Base-by-base conservation (phyloP, 2,888 invertebrate genomes). In the Scelioninae gen. 1 region DNA sequence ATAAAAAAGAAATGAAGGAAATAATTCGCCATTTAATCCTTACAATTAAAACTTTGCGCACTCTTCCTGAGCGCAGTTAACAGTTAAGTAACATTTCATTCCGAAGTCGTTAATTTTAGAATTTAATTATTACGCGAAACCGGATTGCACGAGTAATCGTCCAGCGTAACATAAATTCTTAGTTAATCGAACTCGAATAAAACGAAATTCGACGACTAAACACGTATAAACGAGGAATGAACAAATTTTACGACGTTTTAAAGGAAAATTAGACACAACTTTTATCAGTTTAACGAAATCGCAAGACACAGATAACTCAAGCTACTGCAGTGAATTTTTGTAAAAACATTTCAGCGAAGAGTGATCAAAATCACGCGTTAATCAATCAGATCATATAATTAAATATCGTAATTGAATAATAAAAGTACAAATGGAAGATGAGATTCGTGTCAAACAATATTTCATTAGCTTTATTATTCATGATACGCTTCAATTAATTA, bases 91-190 rank as follows among this genome's bases (percentile, higher is more conserved):
- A 58, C 56, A 71, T 71, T 78, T 69, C 69, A 78, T 69, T 78
- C 56, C 45, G 43, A 29, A 65, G 78, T 71, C 78, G 58, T 71
- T 78, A 71, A 65, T 71, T 78, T 71, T 58, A 71, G 65, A 71
- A 71, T 78, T 78, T 78, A 71, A 71, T 78, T 78, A 78, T 78
- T 78, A 71, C 78, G 58, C 31, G 56, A 78, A 78, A 78, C 78
- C 78, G 78, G 78, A 78, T 78, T 78, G 78, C 55, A 55, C 62
- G 47, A 69, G 77, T 47, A 77, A 77, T 77, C 68, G 45, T 66
- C 16, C 68, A 31, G 47, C 58, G 66, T 75, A 75, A 66, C 77
- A 69, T 77, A 77, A 77, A 77, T 77, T 77, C 68, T 62, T 68
- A 15, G 77, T 69, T 69, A 69, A 77, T 77, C 77, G 68, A 77